These are phyloP conservation scores for Phoeniculus purpureus DNA, from an alignment of 2,797 vertebrate genomes.

Conservation along the genomic window DNA sequence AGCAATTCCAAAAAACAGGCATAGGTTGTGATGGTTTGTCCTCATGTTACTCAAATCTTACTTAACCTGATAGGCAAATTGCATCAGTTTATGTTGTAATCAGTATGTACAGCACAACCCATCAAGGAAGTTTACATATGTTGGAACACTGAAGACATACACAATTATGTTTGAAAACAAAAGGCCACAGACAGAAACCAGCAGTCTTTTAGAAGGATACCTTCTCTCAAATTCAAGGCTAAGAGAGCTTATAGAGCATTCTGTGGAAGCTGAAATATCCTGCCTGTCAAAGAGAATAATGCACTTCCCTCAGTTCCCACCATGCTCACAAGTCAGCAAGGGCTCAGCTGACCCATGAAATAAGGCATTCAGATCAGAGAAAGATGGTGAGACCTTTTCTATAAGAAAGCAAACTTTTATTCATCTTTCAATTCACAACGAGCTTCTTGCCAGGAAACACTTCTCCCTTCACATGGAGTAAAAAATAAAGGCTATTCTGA, in stretches of 20 bases:
- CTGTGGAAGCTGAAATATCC: background rate
- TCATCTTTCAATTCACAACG: background rate
- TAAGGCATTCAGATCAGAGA: background rate
- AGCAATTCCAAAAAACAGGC: accelerated
- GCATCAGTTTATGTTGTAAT: background rate
- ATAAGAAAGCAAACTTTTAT: background rate
- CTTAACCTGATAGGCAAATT: background rate
- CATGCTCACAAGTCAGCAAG: background rate
- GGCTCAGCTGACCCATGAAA: background rate
- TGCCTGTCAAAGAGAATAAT: background rate
- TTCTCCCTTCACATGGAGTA: background rate
- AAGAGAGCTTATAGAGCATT: background rate
- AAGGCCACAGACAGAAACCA: background rate
- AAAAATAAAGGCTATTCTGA: constrained; percentile 4
- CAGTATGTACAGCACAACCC: background rate
- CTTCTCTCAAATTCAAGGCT: background rate
- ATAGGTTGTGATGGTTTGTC: background rate
- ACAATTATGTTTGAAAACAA: background rate
- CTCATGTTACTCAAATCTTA: background rate
- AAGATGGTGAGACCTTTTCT: background rate
- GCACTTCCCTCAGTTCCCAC: background rate
- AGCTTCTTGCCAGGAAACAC: background rate
- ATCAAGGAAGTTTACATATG: background rate
- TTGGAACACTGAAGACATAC: background rate
- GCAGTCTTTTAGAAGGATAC: background rate